A percentile compares a stretch with the other conserved stretches of the same genome.
Conservation (phyloP, 2,113 vertebrate genomes). For the Dasyornis broadbenti region DNA sequence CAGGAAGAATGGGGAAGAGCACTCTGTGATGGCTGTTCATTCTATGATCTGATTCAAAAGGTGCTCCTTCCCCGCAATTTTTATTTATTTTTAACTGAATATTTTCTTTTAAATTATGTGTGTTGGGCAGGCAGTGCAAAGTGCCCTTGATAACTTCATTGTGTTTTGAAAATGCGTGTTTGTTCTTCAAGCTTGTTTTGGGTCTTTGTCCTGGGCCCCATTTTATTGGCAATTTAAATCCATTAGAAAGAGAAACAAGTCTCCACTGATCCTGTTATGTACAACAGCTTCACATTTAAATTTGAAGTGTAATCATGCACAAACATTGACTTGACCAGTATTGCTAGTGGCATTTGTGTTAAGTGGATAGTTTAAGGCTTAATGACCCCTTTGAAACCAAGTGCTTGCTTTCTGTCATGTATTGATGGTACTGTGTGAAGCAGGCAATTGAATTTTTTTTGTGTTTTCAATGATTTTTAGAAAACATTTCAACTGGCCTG, state of each 20-base stretch:
- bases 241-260: constrained; percentile 17
- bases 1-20: not conserved
- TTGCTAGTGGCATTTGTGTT: not conserved
- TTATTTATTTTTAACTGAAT: not conserved
- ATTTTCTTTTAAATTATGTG: not conserved
- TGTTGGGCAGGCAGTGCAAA: not conserved
- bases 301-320: constrained; percentile 16
- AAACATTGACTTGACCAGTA: constrained; percentile 45
- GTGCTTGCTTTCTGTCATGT: not conserved
- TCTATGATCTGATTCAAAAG: not conserved
- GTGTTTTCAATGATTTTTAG: not conserved
- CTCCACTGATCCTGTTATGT: not conserved
- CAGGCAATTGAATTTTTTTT: not conserved
- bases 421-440: not conserved
- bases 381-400: constrained; percentile 30
- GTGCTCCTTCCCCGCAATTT: not conserved
- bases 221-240: constrained; percentile 17
- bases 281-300: not conserved
- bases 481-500: not conserved
- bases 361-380: constrained; percentile 50
- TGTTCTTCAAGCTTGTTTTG: not conserved
- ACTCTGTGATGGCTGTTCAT: not conserved
- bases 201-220: not conserved
- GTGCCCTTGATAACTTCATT: not conserved
- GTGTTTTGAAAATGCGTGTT: not conserved